Evolutionary conservation across 2,888 invertebrate genomes (phyloP), one percentile per base, ranked within the genome.

Genomic region (Agelastica alni): DNA sequence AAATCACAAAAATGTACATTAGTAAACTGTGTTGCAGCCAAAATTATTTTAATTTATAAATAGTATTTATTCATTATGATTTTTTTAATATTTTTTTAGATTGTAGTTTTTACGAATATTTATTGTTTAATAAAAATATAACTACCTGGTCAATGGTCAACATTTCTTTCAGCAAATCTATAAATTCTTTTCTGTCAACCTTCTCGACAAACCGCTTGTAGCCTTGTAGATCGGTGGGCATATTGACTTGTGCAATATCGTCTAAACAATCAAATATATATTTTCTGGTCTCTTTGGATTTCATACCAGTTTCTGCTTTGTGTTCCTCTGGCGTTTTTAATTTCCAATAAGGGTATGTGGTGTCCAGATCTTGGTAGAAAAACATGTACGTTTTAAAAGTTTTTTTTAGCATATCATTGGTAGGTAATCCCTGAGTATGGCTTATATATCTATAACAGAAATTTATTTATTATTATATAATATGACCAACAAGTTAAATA

Each of bases 231-330:
- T 98, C 96, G n/a, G 93, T 94, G 58, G 95, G 95, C 63, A 95
- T 94, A 75, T 96, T 96, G 4, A 96, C 95, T 80, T 94, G 91
- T 59, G 92, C 95, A 76, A 99, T 98, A 77, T 99, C 99, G 75
- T 99, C 99, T 66, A 99, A 83, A 79, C 96, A 96, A 80, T 98
- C 98, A 80, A 99, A 99, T 70, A 99, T 97, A 78, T 98, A 99
- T 78, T 99, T 99, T 71, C 99, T 82, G 3, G 98, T 98, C 81
- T 99, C 99, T 81, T 99, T 99, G 62, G 96, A 96, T 80, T 97
- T 97, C 70, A 96, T 95, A 62, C 93, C 93, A 42, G 96, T 97
- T 80, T 97, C 97, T 9, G 90, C 87, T 79, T 99, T 98, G 77
- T 97, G 96, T 77, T 99, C 99, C 77, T 98, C 98, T 14, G 96